These are phyloP conservation scores for Odontocerum albicorne DNA, from an alignment of 2,888 invertebrate species.

Conservation along the genomic window DNA sequence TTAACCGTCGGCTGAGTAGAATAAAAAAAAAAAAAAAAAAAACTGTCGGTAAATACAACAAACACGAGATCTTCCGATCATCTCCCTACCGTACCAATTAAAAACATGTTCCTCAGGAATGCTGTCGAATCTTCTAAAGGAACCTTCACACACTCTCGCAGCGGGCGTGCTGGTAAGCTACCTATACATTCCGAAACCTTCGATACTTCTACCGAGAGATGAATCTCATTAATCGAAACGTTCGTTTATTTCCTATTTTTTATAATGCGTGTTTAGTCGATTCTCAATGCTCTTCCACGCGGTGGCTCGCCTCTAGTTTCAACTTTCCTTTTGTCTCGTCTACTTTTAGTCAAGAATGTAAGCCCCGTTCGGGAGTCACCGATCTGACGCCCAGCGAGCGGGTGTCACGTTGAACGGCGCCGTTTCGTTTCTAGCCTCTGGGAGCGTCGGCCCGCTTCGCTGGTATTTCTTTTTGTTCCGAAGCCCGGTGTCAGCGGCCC, in stretches of 20 bases:
- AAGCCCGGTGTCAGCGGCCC: neutral
- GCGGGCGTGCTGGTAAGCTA: slow-evolving; percentile 14
- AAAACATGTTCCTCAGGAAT: slow-evolving; percentile 30
- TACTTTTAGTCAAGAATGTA: slow-evolving; percentile 4
- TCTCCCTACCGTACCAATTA: slow-evolving; percentile 27
- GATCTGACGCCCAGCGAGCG: neutral
- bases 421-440: neutral
- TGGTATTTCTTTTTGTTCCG: neutral
- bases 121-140: slow-evolving; percentile 26
- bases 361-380: neutral
- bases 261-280: no score
- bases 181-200: no score
- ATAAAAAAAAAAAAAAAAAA: slow-evolving; percentile 10
- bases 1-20: slow-evolving; percentile 3
- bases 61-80: slow-evolving; percentile 13
- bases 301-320: neutral
- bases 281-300: no score
- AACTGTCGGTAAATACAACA: slow-evolving; percentile 8
- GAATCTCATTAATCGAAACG: neutral
- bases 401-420: neutral
- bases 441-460: neutral
- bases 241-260: no score
- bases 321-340: neutral
- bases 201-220: no score
- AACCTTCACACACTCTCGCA: slow-evolving; percentile 21